These are phyloP conservation scores for Ammodramus savannarum DNA, from an alignment of 2,113 vertebrate species.

Conservation along the genomic window DNA sequence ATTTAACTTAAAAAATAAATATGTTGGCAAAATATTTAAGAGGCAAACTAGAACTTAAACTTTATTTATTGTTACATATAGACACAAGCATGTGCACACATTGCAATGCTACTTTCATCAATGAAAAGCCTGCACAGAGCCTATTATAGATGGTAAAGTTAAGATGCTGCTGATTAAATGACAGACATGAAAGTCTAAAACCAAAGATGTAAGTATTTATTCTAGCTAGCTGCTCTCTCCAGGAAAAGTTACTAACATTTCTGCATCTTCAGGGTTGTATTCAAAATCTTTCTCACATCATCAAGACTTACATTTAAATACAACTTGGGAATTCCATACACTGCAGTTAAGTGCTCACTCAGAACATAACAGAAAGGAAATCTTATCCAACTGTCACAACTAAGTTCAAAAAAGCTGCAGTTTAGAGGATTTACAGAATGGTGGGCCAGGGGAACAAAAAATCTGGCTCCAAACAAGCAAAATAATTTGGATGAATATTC, in stretches of 20 bases:
- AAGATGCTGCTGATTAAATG: background rate
- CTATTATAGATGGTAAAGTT: background rate
- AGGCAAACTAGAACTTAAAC: background rate
- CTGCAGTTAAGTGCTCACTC: background rate
- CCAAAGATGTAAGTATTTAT: background rate
- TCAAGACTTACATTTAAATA: background rate
- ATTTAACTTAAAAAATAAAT: background rate
- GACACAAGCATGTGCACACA: background rate
- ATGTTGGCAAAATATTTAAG: background rate
- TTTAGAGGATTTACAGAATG: background rate
- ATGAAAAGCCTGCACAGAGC: background rate
- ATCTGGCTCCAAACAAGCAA: background rate
- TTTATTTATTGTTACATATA: background rate
- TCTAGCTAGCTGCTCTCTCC: background rate
- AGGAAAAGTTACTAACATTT: background rate
- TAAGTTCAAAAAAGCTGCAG: background rate
- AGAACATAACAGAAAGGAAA: background rate
- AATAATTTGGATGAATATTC: background rate
- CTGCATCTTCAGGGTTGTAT: background rate
- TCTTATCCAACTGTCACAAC: background rate
- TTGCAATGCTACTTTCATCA: background rate
- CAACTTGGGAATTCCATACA: background rate
- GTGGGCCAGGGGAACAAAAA: background rate
- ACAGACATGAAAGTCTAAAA: background rate
- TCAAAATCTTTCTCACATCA: background rate